A percentile compares a stretch with the other conserved stretches of the same genome.
Evolutionary conservation across 2,888 invertebrate species (phyloP).

Genomic region (Drosophila sordidula): DNA sequence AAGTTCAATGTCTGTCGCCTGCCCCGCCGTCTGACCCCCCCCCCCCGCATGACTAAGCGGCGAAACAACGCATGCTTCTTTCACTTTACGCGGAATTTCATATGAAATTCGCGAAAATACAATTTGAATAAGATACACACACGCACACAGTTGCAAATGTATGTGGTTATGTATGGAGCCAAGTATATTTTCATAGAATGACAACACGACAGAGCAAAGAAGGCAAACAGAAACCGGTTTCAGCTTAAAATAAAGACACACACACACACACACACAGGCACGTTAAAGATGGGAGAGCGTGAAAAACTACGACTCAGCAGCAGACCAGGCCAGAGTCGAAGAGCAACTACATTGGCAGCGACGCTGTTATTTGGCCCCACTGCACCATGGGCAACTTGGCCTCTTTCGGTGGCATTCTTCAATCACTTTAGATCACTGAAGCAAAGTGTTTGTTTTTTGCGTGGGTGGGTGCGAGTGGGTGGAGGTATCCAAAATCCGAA

Average conservation of each 20-base stretch:
- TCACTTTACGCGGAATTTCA: conserved; percentile 61
- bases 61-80: conserved; percentile 52
- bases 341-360: conserved; percentile 22
- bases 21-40: not conserved
- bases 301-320: conserved; percentile 74
- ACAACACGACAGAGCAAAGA: conserved; percentile 64
- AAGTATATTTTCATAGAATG: conserved; percentile 69
- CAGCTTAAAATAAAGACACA: conserved; percentile 76
- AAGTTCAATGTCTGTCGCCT: conserved; percentile 55
- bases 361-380: conserved; percentile 21
- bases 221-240: conserved; percentile 69
- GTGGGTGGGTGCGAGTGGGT: too few species aligned
- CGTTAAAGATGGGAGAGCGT: conserved; percentile 68
- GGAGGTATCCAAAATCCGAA: too few species aligned
- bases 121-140: conserved; percentile 60
- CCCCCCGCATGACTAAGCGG: conserved; percentile 50
- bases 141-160: conserved; percentile 9
- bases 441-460: too few species aligned
- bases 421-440: too few species aligned
- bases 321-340: conserved; percentile 24
- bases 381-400: too few species aligned
- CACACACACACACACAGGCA: conserved; percentile 33
- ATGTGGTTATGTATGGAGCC: conserved; percentile 11
- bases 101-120: conserved; percentile 69
- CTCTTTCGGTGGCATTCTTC: too few species aligned